A percentile compares a stretch with the other conserved stretches of the same genome.
These are phyloP conservation scores for Drosophila ustulata DNA, from an alignment of 2,888 invertebrate species.

Conservation along the genomic window DNA sequence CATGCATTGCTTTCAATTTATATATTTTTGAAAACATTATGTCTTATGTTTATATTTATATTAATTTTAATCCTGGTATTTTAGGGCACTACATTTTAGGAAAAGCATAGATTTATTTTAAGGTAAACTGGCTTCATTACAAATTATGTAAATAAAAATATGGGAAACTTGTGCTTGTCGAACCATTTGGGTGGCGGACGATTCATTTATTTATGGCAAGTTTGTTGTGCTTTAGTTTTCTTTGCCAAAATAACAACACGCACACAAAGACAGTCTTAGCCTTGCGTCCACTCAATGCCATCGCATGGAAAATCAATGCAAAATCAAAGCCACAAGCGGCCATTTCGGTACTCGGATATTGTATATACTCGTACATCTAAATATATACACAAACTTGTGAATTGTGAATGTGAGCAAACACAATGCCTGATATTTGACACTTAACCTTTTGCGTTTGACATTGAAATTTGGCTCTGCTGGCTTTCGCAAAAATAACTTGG, in stretches of 20 bases:
- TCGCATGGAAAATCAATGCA: constrained; percentile 60
- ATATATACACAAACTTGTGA: neutral
- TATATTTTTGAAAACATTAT: too few species aligned
- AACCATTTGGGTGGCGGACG: neutral
- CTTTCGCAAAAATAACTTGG: constrained; percentile 34
- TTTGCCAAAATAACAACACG: neutral
- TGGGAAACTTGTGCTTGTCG: neutral
- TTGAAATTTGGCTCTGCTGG: constrained; percentile 48
- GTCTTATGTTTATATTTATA: too few species aligned
- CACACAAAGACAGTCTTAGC: constrained; percentile 19
- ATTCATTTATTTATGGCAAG: neutral
- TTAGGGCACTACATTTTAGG: too few species aligned
- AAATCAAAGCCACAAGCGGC: constrained; percentile 40
- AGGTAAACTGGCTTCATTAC: too few species aligned
- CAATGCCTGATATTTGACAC: constrained; percentile 48
- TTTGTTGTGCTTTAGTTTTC: neutral
- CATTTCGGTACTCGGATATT: neutral
- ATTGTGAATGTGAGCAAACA: constrained; percentile 30
- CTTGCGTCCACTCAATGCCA: constrained; percentile 36
- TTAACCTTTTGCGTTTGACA: constrained; percentile 63
- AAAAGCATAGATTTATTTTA: too few species aligned
- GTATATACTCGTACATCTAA: constrained; percentile 11
- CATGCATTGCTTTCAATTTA: too few species aligned
- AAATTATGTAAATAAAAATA: neutral
- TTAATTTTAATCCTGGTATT: too few species aligned